phyloP scores from a whole-genome alignment of 2,888 invertebrate species.

The Dryobotodes eremita region DNA sequence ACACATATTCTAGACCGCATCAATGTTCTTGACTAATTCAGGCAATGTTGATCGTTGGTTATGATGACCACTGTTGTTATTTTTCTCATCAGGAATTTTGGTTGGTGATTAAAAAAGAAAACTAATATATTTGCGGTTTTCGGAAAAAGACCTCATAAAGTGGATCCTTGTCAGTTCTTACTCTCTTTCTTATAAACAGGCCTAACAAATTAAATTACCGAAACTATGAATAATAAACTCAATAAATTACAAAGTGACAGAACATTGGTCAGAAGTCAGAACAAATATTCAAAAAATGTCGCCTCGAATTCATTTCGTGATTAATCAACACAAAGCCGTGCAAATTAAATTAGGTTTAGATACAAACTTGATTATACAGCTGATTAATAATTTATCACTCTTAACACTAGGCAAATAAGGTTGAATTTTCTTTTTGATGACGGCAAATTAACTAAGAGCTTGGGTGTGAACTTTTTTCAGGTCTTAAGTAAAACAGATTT shows the following conservation, averaged over 20 bases:
- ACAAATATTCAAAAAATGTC: constrained; percentile 78
- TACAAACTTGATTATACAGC: constrained; percentile 15
- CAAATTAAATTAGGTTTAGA: constrained; percentile 81
- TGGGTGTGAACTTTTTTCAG: constrained; percentile 76
- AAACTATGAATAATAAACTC: constrained; percentile 60
- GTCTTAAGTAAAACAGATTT: constrained; percentile 77
- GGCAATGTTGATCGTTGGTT: not conserved
- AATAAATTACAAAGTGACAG: constrained; percentile 58
- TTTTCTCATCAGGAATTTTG: no score
- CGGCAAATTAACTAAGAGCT: not conserved
- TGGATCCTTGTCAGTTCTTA: constrained; percentile 21
- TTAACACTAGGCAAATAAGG: not conserved
- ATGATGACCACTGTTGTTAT: not conserved
- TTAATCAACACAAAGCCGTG: constrained; percentile 81
- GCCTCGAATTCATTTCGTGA: constrained; percentile 69
- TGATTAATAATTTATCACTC: not conserved
- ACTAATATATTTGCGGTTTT: not conserved
- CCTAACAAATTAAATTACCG: constrained; percentile 45
- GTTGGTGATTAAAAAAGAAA: not conserved
- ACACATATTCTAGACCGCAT: not conserved
- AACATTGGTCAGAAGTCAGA: constrained; percentile 52
- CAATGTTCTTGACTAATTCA: not conserved
- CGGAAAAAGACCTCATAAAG: constrained; percentile 47
- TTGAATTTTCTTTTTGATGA: constrained; percentile 17
- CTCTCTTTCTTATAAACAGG: constrained; percentile 18